These are phyloP conservation scores for Sphinx pinastri DNA, from an alignment of 2,888 invertebrate species.

Conservation along the genomic window DNA sequence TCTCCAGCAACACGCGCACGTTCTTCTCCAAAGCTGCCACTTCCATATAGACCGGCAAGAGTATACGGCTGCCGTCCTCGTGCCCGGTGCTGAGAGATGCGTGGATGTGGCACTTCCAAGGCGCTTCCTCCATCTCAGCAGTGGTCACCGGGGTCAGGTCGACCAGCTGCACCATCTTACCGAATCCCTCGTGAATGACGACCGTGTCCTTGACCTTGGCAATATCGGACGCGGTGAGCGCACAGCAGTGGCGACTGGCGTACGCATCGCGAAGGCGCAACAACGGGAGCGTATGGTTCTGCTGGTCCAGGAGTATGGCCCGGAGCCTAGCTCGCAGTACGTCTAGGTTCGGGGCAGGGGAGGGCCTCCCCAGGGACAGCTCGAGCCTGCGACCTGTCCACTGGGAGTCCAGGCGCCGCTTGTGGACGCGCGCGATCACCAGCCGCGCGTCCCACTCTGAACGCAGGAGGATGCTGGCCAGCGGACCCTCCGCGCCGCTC, in stretches of 20 bases:
- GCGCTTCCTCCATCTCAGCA: constrained; percentile 73
- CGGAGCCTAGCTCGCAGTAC: constrained; percentile 88
- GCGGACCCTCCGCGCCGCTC: constrained; percentile 76
- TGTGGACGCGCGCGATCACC: constrained; percentile 92
- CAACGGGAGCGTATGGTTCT: constrained; percentile 88
- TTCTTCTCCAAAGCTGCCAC: constrained; percentile 86
- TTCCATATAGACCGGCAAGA: constrained; percentile 87
- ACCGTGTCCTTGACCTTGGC: constrained; percentile 90
- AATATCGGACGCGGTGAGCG: constrained; percentile 88
- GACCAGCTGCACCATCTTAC: constrained; percentile 72
- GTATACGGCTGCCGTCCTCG: constrained; percentile 80
- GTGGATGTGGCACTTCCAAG: constrained; percentile 82
- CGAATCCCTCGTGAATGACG: constrained; percentile 71
- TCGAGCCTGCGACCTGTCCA: constrained; percentile 89
- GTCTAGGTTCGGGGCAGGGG: constrained; percentile 85
- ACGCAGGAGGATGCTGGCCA: constrained; percentile 88
- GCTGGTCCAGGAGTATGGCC: constrained; percentile 89
- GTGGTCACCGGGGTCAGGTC: constrained; percentile 65
- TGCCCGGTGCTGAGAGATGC: constrained; percentile 62
- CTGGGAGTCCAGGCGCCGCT: constrained; percentile 87
- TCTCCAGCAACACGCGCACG: constrained; percentile 87
- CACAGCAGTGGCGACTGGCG: constrained; percentile 91
- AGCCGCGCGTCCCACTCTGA: constrained; percentile 88
- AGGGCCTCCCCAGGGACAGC: constrained; percentile 86
- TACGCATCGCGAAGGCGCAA: constrained; percentile 93